Percentiles rank a stretch among this genome's conserved stretches.
These are phyloP conservation scores for Anolis sagrei DNA, from an alignment of 2,113 vertebrate genomes.

Conservation along the genomic window DNA sequence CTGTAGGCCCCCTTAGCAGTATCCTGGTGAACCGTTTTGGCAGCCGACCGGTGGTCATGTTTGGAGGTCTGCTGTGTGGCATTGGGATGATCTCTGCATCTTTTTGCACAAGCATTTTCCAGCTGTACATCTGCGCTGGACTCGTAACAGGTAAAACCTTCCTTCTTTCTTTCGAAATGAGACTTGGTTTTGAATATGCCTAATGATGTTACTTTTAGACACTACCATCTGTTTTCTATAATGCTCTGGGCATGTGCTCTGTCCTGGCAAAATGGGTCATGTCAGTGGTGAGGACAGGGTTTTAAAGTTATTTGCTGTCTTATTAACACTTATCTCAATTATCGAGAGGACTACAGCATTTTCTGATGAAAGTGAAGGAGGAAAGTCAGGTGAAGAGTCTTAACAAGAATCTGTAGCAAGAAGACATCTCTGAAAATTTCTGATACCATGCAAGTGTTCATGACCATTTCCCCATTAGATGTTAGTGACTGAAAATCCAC, in stretches of 20 bases:
- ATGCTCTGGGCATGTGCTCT: neutral
- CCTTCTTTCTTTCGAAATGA: rapidly evolving
- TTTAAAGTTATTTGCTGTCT: neutral
- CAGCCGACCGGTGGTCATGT: slow-evolving; percentile 82
- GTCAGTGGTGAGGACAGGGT: neutral
- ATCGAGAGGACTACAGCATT: neutral
- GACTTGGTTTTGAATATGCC: neutral
- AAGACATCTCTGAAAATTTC: neutral
- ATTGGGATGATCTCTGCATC: slow-evolving; percentile 79
- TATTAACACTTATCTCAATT: neutral
- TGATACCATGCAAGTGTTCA: neutral
- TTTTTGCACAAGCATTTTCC: slow-evolving; percentile 82
- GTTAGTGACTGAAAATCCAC: neutral
- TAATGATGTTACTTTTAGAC: neutral
- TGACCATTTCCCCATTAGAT: neutral
- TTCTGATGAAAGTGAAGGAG: neutral
- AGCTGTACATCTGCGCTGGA: slow-evolving; percentile 82
- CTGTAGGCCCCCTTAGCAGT: slow-evolving; percentile 81
- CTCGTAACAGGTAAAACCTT: slow-evolving; percentile 76
- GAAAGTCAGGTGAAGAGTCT: neutral
- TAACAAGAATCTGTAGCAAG: neutral
- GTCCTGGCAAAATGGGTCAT: neutral
- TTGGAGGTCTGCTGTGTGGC: slow-evolving; percentile 80
- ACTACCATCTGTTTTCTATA: neutral
- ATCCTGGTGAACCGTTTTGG: slow-evolving; percentile 81